phyloP scores from a whole-genome alignment of 1,140 invertebrate genomes.

The Zaprionus vittiger region DNA sequence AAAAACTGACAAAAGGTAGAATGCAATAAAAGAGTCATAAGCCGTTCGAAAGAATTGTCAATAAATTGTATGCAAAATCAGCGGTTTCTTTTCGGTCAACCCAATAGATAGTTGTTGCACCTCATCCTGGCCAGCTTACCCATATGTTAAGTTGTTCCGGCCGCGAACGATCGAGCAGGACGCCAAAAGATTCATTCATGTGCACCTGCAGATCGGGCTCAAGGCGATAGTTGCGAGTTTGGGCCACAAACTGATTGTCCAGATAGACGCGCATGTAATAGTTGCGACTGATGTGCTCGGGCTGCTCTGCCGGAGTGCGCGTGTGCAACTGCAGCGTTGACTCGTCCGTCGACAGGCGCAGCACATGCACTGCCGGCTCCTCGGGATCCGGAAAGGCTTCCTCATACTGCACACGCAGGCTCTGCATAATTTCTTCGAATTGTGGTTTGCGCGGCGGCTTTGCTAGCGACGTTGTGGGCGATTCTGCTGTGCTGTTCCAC shows the following conservation, averaged over 20 bases:
- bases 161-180: slow-evolving; percentile 73
- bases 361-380: slow-evolving; percentile 85
- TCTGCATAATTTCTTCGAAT: slow-evolving; percentile 68
- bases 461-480: not conserved
- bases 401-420: slow-evolving; percentile 73
- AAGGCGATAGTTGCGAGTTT: slow-evolving; percentile 72
- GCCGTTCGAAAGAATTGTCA: too few species aligned
- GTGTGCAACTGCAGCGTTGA: slow-evolving; percentile 2
- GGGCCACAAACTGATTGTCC: slow-evolving; percentile 69
- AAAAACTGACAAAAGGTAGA: too few species aligned
- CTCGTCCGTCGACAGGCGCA: slow-evolving; percentile 56
- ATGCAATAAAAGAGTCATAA: too few species aligned
- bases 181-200: slow-evolving; percentile 70
- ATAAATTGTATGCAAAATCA: too few species aligned
- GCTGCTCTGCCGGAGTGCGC: not conserved
- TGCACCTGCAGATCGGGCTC: slow-evolving; percentile 72
- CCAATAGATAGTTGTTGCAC: not conserved
- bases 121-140: slow-evolving; percentile 44
- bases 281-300: slow-evolving; percentile 62
- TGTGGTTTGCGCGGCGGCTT: slow-evolving; percentile 76
- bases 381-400: slow-evolving; percentile 85
- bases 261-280: slow-evolving; percentile 75
- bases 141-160: slow-evolving; percentile 63
- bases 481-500: slow-evolving; percentile 38
- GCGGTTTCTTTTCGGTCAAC: too few species aligned